These are phyloP conservation scores for Nephrotoma appendiculata DNA, from an alignment of 2,888 invertebrate species.

Conservation along the genomic window DNA sequence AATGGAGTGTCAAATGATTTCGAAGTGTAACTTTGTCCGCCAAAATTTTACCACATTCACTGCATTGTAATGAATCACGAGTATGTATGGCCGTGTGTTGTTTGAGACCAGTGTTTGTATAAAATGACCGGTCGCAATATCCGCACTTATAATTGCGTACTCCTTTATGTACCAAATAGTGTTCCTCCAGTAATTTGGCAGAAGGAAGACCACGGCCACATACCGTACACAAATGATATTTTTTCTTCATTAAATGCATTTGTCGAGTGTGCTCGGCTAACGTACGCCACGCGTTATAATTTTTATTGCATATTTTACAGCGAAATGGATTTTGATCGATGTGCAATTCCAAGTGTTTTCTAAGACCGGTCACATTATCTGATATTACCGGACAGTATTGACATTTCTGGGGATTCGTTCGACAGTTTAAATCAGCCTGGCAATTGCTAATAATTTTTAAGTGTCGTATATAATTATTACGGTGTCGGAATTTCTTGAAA, in stretches of 20 bases:
- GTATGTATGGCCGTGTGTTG: not conserved
- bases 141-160: not conserved
- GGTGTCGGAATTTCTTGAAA: not conserved
- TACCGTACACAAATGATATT: not conserved
- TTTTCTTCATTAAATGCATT: not conserved
- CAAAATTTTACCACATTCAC: not conserved
- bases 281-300: not conserved
- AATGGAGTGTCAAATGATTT: not conserved
- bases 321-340: not conserved
- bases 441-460: not conserved
- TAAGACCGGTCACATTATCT: not conserved
- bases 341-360: not conserved
- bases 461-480: not conserved
- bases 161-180: not conserved
- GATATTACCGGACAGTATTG: not conserved
- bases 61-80: not conserved
- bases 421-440: not conserved
- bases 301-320: not conserved
- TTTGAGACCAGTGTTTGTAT: not conserved
- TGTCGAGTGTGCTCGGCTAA: not conserved
- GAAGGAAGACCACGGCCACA: not conserved
- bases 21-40: not conserved
- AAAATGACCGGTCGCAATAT: not conserved
- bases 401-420: not conserved
- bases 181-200: not conserved